Percentiles rank a stretch among this genome's conserved stretches.
Evolutionary conservation across 1,140 invertebrate genomes (phyloP).

Genomic region (Drosophila teissieri): DNA sequence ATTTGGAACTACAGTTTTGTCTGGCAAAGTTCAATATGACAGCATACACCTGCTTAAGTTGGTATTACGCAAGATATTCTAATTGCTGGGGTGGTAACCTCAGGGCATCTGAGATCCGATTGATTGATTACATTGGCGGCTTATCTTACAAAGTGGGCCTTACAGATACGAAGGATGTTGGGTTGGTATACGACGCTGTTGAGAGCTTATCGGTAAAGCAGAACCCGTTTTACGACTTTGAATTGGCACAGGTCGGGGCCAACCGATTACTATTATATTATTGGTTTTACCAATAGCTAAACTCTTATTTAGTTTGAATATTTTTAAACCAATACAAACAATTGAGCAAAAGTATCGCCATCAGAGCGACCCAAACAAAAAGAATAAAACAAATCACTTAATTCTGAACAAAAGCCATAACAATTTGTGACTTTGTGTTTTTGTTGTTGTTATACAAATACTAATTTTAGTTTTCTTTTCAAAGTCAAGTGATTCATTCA

Average conservation of each 20-base stretch:
- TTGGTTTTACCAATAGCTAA: slow-evolving; percentile 6
- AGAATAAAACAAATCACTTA: slow-evolving; percentile 45
- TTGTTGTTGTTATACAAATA: slow-evolving; percentile 37
- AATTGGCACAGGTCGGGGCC: slow-evolving; percentile 39
- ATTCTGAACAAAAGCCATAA: slow-evolving; percentile 30
- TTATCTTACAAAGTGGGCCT: slow-evolving; percentile 49
- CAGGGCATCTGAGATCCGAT: slow-evolving; percentile 28
- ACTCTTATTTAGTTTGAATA: slow-evolving; percentile 1
- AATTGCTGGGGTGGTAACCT: slow-evolving; percentile 45
- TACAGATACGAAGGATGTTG: slow-evolving; percentile 26
- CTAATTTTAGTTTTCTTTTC: slow-evolving; percentile 82
- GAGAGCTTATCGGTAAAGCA: neutral
- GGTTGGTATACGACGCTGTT: neutral
- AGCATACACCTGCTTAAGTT: slow-evolving; percentile 32
- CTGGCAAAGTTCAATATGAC: neutral
- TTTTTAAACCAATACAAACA: slow-evolving; percentile 17
- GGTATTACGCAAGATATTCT: slow-evolving; percentile 49
- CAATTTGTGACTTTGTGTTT: slow-evolving; percentile 36
- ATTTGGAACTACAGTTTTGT: neutral
- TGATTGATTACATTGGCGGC: slow-evolving; percentile 38
- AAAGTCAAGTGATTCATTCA: slow-evolving; percentile 78
- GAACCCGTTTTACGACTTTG: slow-evolving; percentile 23
- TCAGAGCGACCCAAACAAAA: slow-evolving; percentile 17
- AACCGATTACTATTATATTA: neutral
- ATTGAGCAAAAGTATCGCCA: slow-evolving; percentile 13